Evolutionary conservation across 2,888 invertebrate genomes (phyloP).

Genomic region (Antitype chi): DNA sequence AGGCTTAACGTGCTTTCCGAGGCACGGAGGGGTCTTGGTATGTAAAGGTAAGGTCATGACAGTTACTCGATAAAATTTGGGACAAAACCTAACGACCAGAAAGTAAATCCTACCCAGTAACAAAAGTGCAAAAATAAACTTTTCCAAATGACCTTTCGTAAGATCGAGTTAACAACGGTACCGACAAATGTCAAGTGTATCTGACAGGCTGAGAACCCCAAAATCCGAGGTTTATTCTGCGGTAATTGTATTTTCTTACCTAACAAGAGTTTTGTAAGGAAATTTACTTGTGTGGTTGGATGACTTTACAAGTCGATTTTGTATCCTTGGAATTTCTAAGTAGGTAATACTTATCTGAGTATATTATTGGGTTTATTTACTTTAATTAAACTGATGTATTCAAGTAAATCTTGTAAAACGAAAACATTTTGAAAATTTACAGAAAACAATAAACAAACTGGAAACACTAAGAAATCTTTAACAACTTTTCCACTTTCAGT

Average conservation of each 20-base stretch:
- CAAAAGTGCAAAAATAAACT: slow-evolving; percentile 1
- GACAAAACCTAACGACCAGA: neutral
- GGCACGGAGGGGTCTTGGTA: no score
- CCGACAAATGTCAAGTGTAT: slow-evolving; percentile 49
- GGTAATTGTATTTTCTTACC: slow-evolving; percentile 76
- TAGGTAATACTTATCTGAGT: neutral
- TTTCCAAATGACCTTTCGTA: slow-evolving; percentile 4
- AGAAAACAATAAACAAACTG: neutral
- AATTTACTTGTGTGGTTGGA: slow-evolving; percentile 23
- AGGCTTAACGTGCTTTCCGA: no score
- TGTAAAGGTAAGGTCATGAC: neutral
- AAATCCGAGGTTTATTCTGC: slow-evolving; percentile 71
- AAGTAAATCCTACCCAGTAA: neutral
- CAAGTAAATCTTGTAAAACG: neutral
- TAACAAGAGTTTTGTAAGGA: slow-evolving; percentile 65
- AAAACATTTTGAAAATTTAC: neutral
- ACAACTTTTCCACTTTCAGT: neutral
- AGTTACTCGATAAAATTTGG: neutral
- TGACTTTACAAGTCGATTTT: slow-evolving; percentile 21
- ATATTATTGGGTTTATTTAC: neutral
- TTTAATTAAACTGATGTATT: neutral
- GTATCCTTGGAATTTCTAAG: neutral
- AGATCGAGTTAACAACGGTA: slow-evolving; percentile 48
- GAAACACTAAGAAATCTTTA: neutral
- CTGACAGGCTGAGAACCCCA: slow-evolving; percentile 58